These are phyloP conservation scores for Patagioenas fasciata DNA, from an alignment of 2,113 vertebrate genomes.

Conservation along the genomic window DNA sequence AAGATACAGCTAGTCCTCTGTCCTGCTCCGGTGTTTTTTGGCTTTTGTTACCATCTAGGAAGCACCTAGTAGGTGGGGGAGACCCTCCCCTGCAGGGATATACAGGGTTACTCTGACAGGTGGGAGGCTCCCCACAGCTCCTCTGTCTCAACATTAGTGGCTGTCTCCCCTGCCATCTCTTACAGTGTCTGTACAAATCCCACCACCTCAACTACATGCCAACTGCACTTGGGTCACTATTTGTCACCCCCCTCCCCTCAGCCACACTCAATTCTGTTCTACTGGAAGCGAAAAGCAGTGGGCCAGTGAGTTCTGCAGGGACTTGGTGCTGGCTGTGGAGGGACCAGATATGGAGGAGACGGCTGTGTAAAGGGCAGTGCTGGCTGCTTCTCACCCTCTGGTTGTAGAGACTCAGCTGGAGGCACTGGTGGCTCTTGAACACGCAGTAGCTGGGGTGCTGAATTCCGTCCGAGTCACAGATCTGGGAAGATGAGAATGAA, in stretches of 20 bases:
- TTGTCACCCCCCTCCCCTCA: neutral
- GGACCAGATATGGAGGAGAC: neutral
- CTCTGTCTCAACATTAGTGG: neutral
- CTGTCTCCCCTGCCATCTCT: neutral
- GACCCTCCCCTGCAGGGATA: neutral
- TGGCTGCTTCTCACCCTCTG: constrained; percentile 59
- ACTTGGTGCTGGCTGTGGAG: neutral
- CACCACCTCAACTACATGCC: neutral
- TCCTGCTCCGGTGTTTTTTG: neutral
- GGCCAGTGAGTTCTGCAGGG: neutral
- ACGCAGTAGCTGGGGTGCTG: constrained; percentile 74
- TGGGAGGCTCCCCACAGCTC: neutral
- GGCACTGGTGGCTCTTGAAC: constrained; percentile 78
- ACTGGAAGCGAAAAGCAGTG: neutral
- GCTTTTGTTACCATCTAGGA: neutral
- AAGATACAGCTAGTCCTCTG: neutral
- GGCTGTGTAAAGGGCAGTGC: neutral
- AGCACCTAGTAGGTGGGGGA: neutral
- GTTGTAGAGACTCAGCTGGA: constrained; percentile 40
- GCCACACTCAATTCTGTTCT: neutral
- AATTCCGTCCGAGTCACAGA: constrained; percentile 67
- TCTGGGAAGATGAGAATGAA: constrained; percentile 29
- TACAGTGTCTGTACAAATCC: rapidly evolving
- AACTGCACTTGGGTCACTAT: neutral
- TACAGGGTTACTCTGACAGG: rapidly evolving